Evolutionary conservation across 2,113 vertebrate species (phyloP).

Genomic region (Elanoides forficatus): DNA sequence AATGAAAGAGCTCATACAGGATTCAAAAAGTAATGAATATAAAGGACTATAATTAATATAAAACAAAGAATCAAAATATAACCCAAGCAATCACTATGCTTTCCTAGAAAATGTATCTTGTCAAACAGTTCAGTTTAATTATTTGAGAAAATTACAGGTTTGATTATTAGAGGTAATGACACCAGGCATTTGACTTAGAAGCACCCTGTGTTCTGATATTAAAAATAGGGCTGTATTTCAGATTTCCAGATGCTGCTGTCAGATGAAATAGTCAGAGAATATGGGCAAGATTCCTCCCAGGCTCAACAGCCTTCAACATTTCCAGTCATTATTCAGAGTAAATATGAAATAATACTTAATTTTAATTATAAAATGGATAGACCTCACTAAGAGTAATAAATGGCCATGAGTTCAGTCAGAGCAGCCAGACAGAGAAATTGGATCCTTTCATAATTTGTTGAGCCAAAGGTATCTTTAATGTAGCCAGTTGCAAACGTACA

Average conservation of each 20-base stretch:
- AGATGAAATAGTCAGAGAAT: not conserved
- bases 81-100: not conserved
- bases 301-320: not conserved
- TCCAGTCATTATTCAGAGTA: not conserved
- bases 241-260: not conserved
- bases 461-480: not conserved
- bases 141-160: conserved; percentile 20
- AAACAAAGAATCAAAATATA: not conserved
- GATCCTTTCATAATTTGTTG: not conserved
- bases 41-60: not conserved
- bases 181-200: not conserved
- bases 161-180: not conserved
- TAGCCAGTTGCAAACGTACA: not conserved
- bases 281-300: not conserved
- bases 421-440: not conserved
- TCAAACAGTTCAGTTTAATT: not conserved
- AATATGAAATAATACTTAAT: not conserved
- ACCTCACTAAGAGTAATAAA: not conserved
- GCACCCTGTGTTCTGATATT: not conserved
- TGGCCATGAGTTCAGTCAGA: not conserved
- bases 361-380: not conserved
- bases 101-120: not conserved
- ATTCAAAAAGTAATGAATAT: not conserved
- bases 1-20: not conserved
- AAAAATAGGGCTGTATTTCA: not conserved